Evolutionary conservation across 1,140 invertebrate genomes (phyloP), one percentile per base, ranked within the genome.

Genomic region (Lepidurus arcticus): DNA sequence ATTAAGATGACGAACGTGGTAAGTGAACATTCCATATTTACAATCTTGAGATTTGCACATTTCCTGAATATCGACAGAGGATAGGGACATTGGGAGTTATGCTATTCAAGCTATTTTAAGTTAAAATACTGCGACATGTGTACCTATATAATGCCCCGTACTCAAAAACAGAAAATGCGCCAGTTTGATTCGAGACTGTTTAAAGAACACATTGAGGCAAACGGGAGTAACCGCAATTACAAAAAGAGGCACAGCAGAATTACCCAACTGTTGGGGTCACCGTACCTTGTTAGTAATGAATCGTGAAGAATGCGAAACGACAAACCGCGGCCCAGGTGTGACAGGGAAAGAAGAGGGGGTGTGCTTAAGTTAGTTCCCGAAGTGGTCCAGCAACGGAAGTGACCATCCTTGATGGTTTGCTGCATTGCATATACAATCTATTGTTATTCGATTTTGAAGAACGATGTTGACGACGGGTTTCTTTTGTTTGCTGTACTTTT

Each of bases 11-110:
- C 16, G 74, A 26, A 26, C 42, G 44, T 43, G 74, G n/a, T 75
- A 75, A 75, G 44, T 45, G 74, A 65, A 7, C 26, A 10, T 44
- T 16, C 42, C 9, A n/a, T 75, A n/a, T 42, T 45, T 9, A 21
- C 13, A 45, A 42, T 8, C 9, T 10, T 44, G 4, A 10, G n/a
- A 75, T 26, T 24, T 7, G 21, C 34, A 44, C 42, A 24, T 26
- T 42, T 16, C 7, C 16, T 11, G 16, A 21, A 75, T 42, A 11
- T 26, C n/a, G 53, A 16, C 34, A 13, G 6, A n/a, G 10, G 9
- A 4, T 43, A 65, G 53, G 53, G 53, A 65, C 53, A 65, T 65
- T 65, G 53, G 53, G 53, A 65, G 53, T 65, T 65, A 65, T 65
- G 53, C 13, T 21, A 65, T 7, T n/a, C 2, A 34, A 34, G 34